Percentiles rank a stretch among this genome's conserved stretches.
Conservation (phyloP, 2,797 vertebrate species). For the Phalanger gymnotis region DNA sequence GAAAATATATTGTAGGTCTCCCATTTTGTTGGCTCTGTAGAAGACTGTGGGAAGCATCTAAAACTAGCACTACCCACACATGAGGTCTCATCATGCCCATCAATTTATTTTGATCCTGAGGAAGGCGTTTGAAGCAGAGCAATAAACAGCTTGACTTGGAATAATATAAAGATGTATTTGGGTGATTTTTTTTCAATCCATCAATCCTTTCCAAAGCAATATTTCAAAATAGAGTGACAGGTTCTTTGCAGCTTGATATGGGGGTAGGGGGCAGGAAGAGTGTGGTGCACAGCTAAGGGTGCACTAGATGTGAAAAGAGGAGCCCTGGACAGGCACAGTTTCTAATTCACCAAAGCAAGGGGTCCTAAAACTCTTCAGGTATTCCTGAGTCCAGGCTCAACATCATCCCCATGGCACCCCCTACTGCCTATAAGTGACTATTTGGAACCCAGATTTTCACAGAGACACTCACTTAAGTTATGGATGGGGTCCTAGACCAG, state of each 20-base stretch:
- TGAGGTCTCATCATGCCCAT: slow-evolving; percentile 46
- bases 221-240: slow-evolving; percentile 56
- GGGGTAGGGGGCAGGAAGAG: neutral
- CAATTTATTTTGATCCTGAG: slow-evolving; percentile 73
- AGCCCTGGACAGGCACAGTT: neutral
- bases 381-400: neutral
- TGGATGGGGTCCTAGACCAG: neutral
- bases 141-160: slow-evolving; percentile 70
- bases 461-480: neutral
- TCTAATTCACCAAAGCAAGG: neutral
- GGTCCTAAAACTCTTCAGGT: neutral
- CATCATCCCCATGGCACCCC: neutral
- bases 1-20: slow-evolving; percentile 58
- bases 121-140: slow-evolving; percentile 62
- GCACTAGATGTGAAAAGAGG: neutral
- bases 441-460: neutral
- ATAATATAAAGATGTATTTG: slow-evolving; percentile 66
- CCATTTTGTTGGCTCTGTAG: slow-evolving; percentile 40
- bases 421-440: neutral
- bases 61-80: slow-evolving; percentile 67
- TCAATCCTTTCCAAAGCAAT: slow-evolving; percentile 70
- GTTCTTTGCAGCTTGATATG: slow-evolving; percentile 14
- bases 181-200: slow-evolving; percentile 53
- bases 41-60: slow-evolving; percentile 74
- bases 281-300: neutral